Base-by-base conservation (phyloP, 2,113 vertebrate species). In the Sorex araneus region DNA sequence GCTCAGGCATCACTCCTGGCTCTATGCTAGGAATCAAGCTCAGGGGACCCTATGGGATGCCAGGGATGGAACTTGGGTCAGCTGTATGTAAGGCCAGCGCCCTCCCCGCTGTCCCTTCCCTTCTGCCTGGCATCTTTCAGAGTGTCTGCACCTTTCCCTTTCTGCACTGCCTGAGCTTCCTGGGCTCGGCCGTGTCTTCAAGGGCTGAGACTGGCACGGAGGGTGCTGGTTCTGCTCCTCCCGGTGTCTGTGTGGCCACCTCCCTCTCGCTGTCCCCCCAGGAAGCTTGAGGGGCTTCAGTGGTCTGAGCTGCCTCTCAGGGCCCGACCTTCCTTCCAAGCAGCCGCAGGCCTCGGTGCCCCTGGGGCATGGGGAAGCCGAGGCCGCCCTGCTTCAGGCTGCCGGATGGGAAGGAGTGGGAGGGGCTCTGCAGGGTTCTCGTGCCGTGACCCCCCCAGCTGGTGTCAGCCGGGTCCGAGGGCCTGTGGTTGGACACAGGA, bases 121-220 rank as follows among this genome's bases (percentile, higher is more conserved):
- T 50, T 9, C 47, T 2, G 9, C 47, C 47, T 13, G 9, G 47
- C 47, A 10, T 2, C 54, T 87, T 94, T 84, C 21, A 30, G 30
- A 54, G 18, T 15, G 60, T 77, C n/a, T 28, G 0, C 81, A 0
- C 9, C 4, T 84, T 71, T 85, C 23, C 9, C 30, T 21, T 64
- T 91, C 45, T 34, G 75, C 50, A 63, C 47, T 71, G n/a, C n/a
- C n/a, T n/a, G n/a, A n/a, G n/a, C n/a, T n/a, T n/a, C n/a, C n/a
- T n/a, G n/a, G 47, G 23, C 76, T 34, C 50, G 25, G 40, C 57
- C 36, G 3, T 21, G 36, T 66, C 63, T 71, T 63, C 50, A 50
- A 90, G 34, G 76, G 45, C 25, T 83, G 77, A 89, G 71, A 77
- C 32, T 54, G 27, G 81, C 45, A 47, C 11, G 45, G 11, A 92